Evolutionary conservation across 2,888 invertebrate genomes (phyloP).

Genomic region (Papilio demoleus): DNA sequence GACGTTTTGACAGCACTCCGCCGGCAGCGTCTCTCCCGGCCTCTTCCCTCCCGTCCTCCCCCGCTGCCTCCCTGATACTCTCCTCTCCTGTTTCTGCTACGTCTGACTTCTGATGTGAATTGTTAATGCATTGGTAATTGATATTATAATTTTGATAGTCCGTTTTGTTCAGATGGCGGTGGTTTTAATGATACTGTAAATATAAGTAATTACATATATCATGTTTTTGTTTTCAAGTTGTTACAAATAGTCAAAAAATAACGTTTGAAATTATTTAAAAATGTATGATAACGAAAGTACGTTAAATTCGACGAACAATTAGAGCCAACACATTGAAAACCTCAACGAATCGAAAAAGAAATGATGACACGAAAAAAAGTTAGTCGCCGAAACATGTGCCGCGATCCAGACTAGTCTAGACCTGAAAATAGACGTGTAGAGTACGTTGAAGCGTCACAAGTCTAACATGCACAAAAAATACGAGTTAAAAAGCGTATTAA

Average conservation of each 20-base stretch:
- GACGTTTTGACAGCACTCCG: conserved; percentile 84
- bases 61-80: conserved; percentile 62
- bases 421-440: conserved; percentile 52
- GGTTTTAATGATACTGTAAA: no score
- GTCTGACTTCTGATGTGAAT: conserved; percentile 82
- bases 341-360: background rate
- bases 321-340: background rate
- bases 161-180: conserved; percentile 69
- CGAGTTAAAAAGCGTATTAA: conserved; percentile 59
- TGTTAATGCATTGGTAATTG: conserved; percentile 83
- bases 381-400: conserved; percentile 59
- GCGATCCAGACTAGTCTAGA: conserved; percentile 55
- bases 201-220: no score
- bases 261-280: no score
- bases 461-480: conserved; percentile 46
- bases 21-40: conserved; percentile 63
- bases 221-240: no score
- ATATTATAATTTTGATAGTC: conserved; percentile 81
- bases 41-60: conserved; percentile 54
- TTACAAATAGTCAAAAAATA: no score
- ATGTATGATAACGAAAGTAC: background rate
- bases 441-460: conserved; percentile 58
- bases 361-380: conserved; percentile 48
- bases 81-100: conserved; percentile 79
- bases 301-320: background rate